phyloP scores from a whole-genome alignment of 2,888 invertebrate genomes.

The Nemurella pictetii region DNA sequence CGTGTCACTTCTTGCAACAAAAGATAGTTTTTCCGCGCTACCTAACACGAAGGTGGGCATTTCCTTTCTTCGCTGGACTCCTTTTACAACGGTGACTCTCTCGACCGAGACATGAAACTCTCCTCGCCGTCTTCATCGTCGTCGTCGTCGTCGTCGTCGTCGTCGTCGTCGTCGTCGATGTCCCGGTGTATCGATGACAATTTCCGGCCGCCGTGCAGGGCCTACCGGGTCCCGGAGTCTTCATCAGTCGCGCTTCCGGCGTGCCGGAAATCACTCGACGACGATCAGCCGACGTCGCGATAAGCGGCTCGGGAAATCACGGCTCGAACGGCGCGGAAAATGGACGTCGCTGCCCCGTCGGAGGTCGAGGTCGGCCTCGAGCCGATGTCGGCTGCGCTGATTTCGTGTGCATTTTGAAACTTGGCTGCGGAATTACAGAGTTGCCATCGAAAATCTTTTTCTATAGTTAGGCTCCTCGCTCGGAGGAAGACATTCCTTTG shows the following conservation, averaged over 20 bases:
- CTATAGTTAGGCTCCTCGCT: no score
- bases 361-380: no score
- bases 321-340: no score
- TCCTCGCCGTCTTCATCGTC: not conserved
- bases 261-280: conserved; percentile 11
- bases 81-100: not conserved
- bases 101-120: not conserved
- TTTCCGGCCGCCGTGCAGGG: not conserved
- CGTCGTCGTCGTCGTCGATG: not conserved
- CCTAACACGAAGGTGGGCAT: not conserved
- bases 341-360: not conserved
- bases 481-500: no score
- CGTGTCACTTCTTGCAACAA: not conserved
- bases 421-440: no score
- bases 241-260: conserved; percentile 1
- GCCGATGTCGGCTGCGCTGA: no score
- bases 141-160: not conserved
- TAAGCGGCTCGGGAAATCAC: not conserved
- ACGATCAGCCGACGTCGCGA: not conserved
- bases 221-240: not conserved
- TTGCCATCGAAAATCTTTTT: no score
- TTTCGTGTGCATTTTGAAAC: no score
- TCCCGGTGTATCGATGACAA: not conserved
- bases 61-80: not conserved
- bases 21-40: no score